phyloP scores from a whole-genome alignment of 92 coral and sea anemone species.

The Virgularia gustaviana region DNA sequence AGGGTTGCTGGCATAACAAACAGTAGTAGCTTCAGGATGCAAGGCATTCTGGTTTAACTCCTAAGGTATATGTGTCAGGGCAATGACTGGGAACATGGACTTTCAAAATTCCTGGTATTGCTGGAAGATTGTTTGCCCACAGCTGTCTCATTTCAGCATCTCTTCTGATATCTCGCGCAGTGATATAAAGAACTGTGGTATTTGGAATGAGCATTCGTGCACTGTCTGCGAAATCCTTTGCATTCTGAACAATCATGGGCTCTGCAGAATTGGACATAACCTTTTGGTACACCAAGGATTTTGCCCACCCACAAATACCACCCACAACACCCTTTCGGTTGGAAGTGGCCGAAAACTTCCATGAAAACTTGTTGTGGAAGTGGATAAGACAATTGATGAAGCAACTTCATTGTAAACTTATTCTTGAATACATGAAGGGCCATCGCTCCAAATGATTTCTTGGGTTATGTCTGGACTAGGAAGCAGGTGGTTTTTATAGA shows the following conservation, averaged over 20 bases:
- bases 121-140: conserved; percentile 41
- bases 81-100: conserved; percentile 34
- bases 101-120: conserved; percentile 42
- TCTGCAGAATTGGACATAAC: conserved; percentile 28
- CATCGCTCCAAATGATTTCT: conserved; percentile 58
- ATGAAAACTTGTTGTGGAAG: conserved; percentile 52
- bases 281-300: conserved; percentile 56
- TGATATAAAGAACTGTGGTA: conserved; percentile 41
- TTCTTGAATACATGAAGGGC: conserved; percentile 70
- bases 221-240: conserved; percentile 42
- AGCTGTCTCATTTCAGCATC: conserved; percentile 25
- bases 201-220: conserved; percentile 42
- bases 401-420: conserved; percentile 54
- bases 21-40: neutral
- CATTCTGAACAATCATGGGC: conserved; percentile 33
- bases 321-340: conserved; percentile 68
- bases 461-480: conserved; percentile 26
- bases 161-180: conserved; percentile 30
- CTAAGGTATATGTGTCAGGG: neutral
- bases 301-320: conserved; percentile 68
- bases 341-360: conserved; percentile 69
- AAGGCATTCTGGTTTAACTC: conserved; percentile 10
- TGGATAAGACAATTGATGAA: conserved; percentile 44
- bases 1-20: neutral
- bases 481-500: conserved; percentile 34